A percentile compares a stretch with the other conserved stretches of the same genome.
Evolutionary conservation across 2,113 vertebrate species (phyloP).

Genomic region (Rhipidura dahli): DNA sequence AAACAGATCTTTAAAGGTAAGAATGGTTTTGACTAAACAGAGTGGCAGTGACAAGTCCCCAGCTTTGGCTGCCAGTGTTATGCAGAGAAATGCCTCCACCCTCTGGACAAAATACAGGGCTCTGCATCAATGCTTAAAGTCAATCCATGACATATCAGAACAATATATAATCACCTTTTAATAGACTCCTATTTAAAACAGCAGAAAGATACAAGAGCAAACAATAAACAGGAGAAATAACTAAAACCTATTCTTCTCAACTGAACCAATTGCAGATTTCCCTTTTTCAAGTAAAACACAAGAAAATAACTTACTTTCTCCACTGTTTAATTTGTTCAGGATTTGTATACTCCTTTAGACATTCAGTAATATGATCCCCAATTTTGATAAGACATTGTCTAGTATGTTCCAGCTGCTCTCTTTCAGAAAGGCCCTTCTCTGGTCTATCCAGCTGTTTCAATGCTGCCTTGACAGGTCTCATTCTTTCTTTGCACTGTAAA

Average conservation of each 20-base stretch:
- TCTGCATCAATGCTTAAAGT: neutral
- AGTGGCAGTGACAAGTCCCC: neutral
- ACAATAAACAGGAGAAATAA: neutral
- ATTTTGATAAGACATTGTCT: constrained; percentile 97
- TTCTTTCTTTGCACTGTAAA: constrained; percentile 95
- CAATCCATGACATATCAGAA: neutral
- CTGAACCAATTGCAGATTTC: neutral
- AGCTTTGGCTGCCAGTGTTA: neutral
- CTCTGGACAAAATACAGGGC: neutral
- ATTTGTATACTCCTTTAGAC: constrained; percentile 93
- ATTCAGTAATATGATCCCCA: constrained; percentile 97
- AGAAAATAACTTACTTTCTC: constrained; percentile 85
- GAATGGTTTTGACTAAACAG: neutral
- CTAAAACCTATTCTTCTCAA: neutral
- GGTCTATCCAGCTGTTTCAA: constrained; percentile 96
- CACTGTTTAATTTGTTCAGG: constrained; percentile 97
- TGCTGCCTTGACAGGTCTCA: constrained; percentile 97
- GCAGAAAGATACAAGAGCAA: neutral
- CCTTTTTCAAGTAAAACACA: neutral
- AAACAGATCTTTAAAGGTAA: neutral
- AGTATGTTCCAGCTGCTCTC: constrained; percentile 96
- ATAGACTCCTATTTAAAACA: neutral
- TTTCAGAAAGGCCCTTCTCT: constrained; percentile 96
- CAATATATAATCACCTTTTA: neutral
- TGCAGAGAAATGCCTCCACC: neutral